A percentile compares a stretch with the other conserved stretches of the same genome.
These are phyloP conservation scores for Orchesella flavescens DNA, from an alignment of 2,888 invertebrate species.

Conservation along the genomic window DNA sequence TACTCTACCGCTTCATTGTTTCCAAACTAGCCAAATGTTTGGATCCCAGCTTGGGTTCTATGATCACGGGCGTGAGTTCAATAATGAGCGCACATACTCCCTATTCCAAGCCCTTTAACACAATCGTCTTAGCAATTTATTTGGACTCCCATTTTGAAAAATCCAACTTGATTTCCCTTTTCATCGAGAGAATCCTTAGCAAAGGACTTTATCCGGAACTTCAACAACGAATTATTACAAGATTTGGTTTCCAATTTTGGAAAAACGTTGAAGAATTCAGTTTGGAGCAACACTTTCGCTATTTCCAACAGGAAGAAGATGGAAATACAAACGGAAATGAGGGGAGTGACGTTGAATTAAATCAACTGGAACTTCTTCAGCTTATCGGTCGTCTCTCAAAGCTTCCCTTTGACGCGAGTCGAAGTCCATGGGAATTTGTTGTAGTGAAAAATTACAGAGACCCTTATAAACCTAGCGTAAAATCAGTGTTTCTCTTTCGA, in stretches of 20 bases:
- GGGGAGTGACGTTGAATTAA: background rate
- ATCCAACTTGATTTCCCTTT: background rate
- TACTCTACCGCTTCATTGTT: too few species aligned
- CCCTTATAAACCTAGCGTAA: background rate
- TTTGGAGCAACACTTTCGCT: background rate
- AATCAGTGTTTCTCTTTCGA: background rate
- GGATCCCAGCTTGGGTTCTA: too few species aligned
- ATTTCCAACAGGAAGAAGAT: background rate
- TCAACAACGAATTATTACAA: background rate
- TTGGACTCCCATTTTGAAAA: background rate
- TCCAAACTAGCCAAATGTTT: too few species aligned
- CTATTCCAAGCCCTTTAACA: background rate
- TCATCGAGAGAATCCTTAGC: background rate
- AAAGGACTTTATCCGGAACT: background rate
- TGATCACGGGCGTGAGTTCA: background rate
- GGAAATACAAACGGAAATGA: background rate
- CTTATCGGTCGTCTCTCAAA: background rate
- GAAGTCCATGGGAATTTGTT: background rate
- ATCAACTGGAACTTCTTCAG: background rate
- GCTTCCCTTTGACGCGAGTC: background rate
- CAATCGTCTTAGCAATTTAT: background rate
- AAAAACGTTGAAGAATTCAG: background rate
- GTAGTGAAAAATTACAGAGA: background rate
- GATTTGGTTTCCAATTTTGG: background rate
- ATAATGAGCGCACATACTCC: background rate